Evolutionary conservation across 2,113 vertebrate species (phyloP).

Genomic region (Tylochromis polylepis): DNA sequence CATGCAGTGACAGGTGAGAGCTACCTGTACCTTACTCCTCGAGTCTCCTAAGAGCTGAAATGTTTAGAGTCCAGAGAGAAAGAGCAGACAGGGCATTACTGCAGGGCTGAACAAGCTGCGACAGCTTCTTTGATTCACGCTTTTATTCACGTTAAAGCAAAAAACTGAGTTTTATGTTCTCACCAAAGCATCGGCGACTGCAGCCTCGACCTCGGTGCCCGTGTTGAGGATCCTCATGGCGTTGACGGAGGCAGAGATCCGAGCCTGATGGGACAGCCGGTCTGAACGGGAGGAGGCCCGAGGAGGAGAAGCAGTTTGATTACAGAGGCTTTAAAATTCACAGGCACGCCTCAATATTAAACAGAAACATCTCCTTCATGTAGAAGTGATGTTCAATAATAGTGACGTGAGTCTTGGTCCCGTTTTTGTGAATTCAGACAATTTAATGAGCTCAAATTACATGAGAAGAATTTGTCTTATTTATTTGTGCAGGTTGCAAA

Average conservation of each 20-base stretch:
- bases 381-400: not conserved
- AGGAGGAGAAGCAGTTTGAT: not conserved
- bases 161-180: conserved; percentile 33
- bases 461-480: not conserved
- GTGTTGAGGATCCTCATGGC: conserved; percentile 95
- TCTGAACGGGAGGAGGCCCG: not conserved
- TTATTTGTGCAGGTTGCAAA: not conserved
- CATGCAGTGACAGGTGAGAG: conserved; percentile 25
- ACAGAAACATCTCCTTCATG: not conserved
- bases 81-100: conserved; percentile 79
- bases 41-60: conserved; percentile 99
- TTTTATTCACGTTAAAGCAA: not conserved
- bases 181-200: conserved; percentile 96
- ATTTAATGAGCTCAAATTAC: not conserved
- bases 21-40: conserved; percentile 91
- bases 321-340: not conserved
- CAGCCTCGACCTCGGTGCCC: conserved; percentile 95
- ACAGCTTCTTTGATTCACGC: not conserved
- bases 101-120: not conserved
- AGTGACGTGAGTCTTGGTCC: not conserved
- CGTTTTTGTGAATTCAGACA: not conserved
- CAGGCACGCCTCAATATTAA: not conserved
- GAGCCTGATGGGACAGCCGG: conserved; percentile 77
- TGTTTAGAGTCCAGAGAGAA: conserved; percentile 80
- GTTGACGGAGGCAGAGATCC: conserved; percentile 89